Conservation (phyloP, 2,797 vertebrate species). For the Columba guinea region DNA sequence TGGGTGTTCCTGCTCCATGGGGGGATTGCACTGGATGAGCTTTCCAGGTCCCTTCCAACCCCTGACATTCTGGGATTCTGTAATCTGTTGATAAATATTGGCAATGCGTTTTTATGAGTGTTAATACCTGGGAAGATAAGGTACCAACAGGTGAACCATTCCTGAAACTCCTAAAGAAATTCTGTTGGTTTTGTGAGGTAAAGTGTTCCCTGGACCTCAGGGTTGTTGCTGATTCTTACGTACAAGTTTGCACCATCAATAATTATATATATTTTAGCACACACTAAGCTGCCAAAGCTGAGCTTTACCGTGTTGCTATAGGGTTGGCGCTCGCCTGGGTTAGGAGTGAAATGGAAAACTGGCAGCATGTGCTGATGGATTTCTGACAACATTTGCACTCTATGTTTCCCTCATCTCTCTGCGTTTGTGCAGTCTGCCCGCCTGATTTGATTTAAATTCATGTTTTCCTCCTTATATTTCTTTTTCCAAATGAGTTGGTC, state of each 20-base stretch:
- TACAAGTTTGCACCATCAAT: neutral
- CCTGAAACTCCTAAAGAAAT: neutral
- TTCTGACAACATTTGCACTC: neutral
- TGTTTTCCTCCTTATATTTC: neutral
- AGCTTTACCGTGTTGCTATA: neutral
- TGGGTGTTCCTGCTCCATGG: too few relatives aligned
- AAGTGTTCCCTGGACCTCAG: neutral
- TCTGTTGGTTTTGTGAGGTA: neutral
- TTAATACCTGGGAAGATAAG: neutral
- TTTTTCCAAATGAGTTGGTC: accelerated
- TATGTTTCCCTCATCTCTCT: neutral
- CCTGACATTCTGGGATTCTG: too few relatives aligned
- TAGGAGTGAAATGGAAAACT: neutral
- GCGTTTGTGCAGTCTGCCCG: neutral
- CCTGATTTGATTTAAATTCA: neutral
- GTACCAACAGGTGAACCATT: neutral
- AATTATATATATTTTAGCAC: neutral
- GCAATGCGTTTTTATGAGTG: neutral
- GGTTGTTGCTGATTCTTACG: neutral
- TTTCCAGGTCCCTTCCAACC: too few relatives aligned
- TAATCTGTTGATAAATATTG: neutral
- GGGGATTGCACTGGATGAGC: too few relatives aligned
- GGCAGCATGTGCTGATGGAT: neutral
- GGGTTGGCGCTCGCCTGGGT: neutral
- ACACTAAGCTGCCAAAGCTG: neutral